Percentiles rank a stretch among this genome's conserved stretches.
phyloP scores from a whole-genome alignment of 1,140 invertebrate species.

The Apis laboriosa region DNA sequence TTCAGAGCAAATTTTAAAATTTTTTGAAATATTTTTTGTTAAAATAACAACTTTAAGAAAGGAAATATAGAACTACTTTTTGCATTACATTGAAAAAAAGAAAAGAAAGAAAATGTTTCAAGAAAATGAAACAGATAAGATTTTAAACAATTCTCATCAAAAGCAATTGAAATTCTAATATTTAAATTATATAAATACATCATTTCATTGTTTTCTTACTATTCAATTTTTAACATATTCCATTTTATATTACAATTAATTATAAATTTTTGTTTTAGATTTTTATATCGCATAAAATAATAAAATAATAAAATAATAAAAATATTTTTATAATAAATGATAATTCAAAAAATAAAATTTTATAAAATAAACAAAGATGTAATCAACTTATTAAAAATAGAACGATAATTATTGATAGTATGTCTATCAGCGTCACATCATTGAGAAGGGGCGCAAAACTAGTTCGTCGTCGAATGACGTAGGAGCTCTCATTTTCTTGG shows the following conservation, averaged over 20 bases:
- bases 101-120: no score
- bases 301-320: no score
- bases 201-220: neutral
- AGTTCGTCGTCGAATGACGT: slow-evolving; percentile 45
- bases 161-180: neutral
- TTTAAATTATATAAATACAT: neutral
- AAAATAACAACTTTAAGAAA: no score
- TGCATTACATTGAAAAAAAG: neutral
- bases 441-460: slow-evolving; percentile 41
- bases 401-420: slow-evolving; percentile 14
- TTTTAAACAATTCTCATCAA: neutral
- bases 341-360: neutral
- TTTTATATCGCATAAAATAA: no score
- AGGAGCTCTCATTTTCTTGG: slow-evolving; percentile 61
- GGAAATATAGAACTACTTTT: neutral
- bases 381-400: neutral
- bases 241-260: neutral
- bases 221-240: neutral
- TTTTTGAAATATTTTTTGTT: no score
- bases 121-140: neutral
- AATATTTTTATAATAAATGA: neutral
- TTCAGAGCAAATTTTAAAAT: no score
- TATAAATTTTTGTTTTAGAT: neutral
- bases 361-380: neutral
- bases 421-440: slow-evolving; percentile 22